These are phyloP conservation scores for Hermaeophaga mercurialis DNA, from an alignment of 2,888 invertebrate species.

Conservation along the genomic window DNA sequence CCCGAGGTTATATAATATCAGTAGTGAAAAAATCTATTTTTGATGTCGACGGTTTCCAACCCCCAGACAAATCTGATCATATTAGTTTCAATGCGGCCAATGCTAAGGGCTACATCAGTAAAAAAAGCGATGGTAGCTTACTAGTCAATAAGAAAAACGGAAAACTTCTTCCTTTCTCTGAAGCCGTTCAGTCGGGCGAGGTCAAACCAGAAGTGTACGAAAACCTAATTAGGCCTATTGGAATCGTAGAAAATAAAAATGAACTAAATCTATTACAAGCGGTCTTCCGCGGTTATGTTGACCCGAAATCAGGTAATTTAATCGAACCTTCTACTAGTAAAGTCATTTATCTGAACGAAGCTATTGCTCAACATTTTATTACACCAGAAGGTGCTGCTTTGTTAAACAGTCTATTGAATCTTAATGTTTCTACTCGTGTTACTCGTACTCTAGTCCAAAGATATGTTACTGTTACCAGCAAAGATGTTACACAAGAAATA, in stretches of 20 bases:
- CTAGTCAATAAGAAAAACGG: constrained; percentile 76
- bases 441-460: constrained; percentile 84
- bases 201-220: constrained; percentile 86
- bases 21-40: constrained; percentile 88
- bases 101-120: constrained; percentile 76
- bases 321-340: constrained; percentile 74
- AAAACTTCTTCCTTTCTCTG: constrained; percentile 75
- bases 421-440: constrained; percentile 86
- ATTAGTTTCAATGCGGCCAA: constrained; percentile 84
- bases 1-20: constrained; percentile 85
- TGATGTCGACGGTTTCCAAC: constrained; percentile 89
- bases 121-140: constrained; percentile 72
- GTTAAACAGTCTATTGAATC: constrained; percentile 82
- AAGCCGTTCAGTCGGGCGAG: constrained; percentile 78
- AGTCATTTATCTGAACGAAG: constrained; percentile 81
- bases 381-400: constrained; percentile 87
- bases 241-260: constrained; percentile 74
- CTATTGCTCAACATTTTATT: constrained; percentile 82
- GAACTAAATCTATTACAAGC: constrained; percentile 88
- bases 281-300: constrained; percentile 83
- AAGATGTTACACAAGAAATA: constrained; percentile 64
- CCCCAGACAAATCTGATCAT: constrained; percentile 79
- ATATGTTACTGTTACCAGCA: constrained; percentile 76
- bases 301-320: constrained; percentile 86
- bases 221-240: constrained; percentile 82